A percentile compares a stretch with the other conserved stretches of the same genome.
phyloP scores from a whole-genome alignment of 2,113 vertebrate genomes.

The Periophthalmodon schlosseri region DNA sequence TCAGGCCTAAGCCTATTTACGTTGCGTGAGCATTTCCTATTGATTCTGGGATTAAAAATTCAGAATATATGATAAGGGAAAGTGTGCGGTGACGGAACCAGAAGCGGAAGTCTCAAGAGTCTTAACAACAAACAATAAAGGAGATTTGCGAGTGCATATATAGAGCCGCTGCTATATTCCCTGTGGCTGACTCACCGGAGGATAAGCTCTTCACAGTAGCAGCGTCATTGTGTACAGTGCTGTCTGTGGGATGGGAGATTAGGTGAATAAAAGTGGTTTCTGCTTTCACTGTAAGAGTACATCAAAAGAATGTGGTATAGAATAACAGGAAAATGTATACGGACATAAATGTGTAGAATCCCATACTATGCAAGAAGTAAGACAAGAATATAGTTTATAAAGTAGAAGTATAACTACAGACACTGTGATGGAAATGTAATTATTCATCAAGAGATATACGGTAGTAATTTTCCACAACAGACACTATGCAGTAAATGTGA shows the following conservation, averaged over 20 bases:
- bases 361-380: not conserved
- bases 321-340: not conserved
- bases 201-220: slow-evolving; percentile 27
- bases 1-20: slow-evolving; percentile 20
- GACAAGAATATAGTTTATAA: too few relatives aligned
- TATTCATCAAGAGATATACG: too few relatives aligned
- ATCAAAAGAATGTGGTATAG: not conserved
- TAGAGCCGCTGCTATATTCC: slow-evolving; percentile 10
- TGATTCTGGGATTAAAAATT: slow-evolving; percentile 29
- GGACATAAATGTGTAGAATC: not conserved
- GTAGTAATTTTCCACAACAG: too few relatives aligned
- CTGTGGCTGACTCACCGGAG: slow-evolving; percentile 44
- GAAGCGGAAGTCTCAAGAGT: slow-evolving; percentile 27
- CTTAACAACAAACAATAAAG: slow-evolving; percentile 25
- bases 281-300: not conserved
- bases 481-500: too few relatives aligned
- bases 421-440: too few relatives aligned
- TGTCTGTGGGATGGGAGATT: not conserved
- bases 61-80: slow-evolving; percentile 23
- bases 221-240: slow-evolving; percentile 21
- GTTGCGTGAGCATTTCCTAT: slow-evolving; percentile 11
- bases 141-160: slow-evolving; percentile 3
- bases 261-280: slow-evolving; percentile 3
- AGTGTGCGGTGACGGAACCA: slow-evolving; percentile 17
- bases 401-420: too few relatives aligned